Percentiles rank a stretch among this genome's conserved stretches.
Evolutionary conservation across 2,797 vertebrate genomes (phyloP).

Genomic region (Triplophysa yarkandensis): DNA sequence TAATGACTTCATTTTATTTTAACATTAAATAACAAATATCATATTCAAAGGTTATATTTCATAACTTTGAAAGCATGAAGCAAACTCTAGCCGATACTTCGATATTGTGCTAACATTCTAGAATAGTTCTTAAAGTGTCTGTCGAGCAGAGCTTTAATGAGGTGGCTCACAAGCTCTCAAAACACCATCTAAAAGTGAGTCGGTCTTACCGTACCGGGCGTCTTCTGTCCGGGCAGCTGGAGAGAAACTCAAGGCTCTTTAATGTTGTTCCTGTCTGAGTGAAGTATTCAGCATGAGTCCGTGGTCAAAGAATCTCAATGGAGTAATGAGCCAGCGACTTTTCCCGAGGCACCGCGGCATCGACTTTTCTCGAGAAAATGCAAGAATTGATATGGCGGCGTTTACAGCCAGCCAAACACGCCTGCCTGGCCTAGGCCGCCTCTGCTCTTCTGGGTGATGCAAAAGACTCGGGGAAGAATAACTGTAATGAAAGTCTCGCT

Average conservation of each 20-base stretch:
- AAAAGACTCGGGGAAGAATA: conserved; percentile 21
- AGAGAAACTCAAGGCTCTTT: conserved; percentile 40
- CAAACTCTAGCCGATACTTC: not conserved
- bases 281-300: conserved; percentile 70
- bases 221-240: conserved; percentile 19
- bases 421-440: not conserved
- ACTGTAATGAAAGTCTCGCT: conserved; percentile 31
- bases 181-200: conserved; percentile 32
- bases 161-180: conserved; percentile 53
- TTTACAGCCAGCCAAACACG: conserved; percentile 67
- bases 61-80: not conserved
- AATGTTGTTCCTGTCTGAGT: conserved; percentile 59
- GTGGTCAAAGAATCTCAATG: conserved; percentile 76
- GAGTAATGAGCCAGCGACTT: conserved; percentile 77
- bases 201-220: conserved; percentile 12
- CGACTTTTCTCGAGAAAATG: conserved; percentile 72
- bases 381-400: conserved; percentile 68
- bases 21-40: not conserved
- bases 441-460: conserved; percentile 32
- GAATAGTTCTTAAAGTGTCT: conserved; percentile 31
- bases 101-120: not conserved
- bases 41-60: not conserved
- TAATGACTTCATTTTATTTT: not conserved
- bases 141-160: conserved; percentile 45
- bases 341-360: conserved; percentile 77